phyloP scores from a whole-genome alignment of 2,888 invertebrate species.

The Tetragonisca angustula region DNA sequence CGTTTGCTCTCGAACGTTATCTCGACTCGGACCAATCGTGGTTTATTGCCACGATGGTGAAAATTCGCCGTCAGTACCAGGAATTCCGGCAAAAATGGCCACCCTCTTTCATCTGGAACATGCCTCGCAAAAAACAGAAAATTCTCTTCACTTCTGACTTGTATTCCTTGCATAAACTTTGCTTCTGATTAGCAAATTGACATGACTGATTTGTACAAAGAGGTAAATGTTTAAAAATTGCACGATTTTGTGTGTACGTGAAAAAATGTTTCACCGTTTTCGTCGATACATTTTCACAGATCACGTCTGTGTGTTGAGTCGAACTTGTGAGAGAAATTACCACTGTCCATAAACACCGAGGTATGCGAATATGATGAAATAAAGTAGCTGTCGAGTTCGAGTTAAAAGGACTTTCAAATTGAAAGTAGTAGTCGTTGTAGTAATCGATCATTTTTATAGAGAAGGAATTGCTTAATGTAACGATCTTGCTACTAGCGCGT shows the following conservation, averaged over 20 bases:
- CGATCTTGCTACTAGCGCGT: no score
- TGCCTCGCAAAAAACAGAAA: slow-evolving; percentile 16
- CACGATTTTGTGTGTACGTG: background rate
- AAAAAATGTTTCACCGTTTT: slow-evolving; percentile 3
- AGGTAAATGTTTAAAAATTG: background rate
- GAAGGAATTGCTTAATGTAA: no score
- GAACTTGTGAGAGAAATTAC: background rate
- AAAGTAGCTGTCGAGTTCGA: background rate
- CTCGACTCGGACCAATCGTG: slow-evolving; percentile 63
- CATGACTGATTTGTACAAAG: background rate
- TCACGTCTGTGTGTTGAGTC: background rate
- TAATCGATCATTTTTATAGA: background rate
- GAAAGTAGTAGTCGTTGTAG: background rate
- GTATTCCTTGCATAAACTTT: background rate
- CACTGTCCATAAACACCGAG: slow-evolving; percentile 2
- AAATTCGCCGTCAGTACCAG: slow-evolving; percentile 53
- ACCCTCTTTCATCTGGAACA: slow-evolving; percentile 14
- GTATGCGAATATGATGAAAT: background rate
- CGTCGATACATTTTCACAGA: background rate
- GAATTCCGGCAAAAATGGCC: slow-evolving; percentile 52
- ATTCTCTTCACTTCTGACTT: background rate
- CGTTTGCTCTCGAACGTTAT: slow-evolving; percentile 44
- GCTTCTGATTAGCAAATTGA: background rate
- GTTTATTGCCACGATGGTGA: slow-evolving; percentile 67
- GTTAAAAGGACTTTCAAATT: slow-evolving; percentile 3